phyloP scores from a whole-genome alignment of 1,140 invertebrate genomes.

The Myzus persicae region DNA sequence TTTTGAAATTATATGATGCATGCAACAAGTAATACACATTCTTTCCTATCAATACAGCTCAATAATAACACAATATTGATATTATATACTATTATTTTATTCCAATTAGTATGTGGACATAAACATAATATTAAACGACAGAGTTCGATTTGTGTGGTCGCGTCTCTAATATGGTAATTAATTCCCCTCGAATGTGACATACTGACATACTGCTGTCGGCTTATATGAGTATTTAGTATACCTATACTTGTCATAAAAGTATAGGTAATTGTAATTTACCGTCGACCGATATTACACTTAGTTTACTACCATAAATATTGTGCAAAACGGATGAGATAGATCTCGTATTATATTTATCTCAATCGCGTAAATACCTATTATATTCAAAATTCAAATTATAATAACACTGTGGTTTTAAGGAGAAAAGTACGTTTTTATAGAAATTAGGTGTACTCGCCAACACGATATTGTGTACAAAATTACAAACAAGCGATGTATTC shows the following conservation, averaged over 20 bases:
- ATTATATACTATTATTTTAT: not conserved
- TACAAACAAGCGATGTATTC: no score
- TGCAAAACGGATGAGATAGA: not conserved
- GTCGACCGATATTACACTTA: not conserved
- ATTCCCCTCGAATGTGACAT: not conserved
- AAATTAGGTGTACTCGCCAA: not conserved
- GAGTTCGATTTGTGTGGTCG: not conserved
- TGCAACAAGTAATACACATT: no score
- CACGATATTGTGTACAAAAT: no score
- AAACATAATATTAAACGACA: not conserved
- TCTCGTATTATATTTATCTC: not conserved
- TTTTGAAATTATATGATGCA: no score
- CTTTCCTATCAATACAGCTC: no score
- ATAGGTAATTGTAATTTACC: not conserved
- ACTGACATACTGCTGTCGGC: not conserved
- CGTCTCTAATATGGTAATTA: constrained; percentile 1
- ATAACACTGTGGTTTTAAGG: not conserved
- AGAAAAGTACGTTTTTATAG: not conserved
- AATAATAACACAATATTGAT: no score
- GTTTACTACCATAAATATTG: not conserved
- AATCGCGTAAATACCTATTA: not conserved
- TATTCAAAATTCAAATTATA: not conserved
- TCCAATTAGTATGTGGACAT: not conserved
- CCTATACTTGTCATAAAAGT: not conserved
- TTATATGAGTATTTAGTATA: no score